Evolutionary conservation across 1,140 invertebrate species (phyloP), one percentile per base, ranked within the genome.

Genomic region (Palaemon carinicauda): DNA sequence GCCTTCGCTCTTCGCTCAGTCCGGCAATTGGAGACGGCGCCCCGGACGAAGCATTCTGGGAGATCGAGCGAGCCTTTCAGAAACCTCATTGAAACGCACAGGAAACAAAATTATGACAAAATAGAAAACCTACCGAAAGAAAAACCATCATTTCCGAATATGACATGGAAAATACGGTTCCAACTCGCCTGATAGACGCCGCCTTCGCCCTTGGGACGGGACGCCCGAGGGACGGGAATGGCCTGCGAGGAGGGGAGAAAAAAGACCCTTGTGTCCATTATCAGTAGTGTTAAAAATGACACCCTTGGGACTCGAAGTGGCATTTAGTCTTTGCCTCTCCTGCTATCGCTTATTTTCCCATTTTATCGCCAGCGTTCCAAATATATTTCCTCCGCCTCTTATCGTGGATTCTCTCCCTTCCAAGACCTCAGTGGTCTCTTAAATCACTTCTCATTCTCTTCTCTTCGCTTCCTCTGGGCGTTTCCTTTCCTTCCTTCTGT

Each of bases 271-370:
- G 65, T 83, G 75, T 33, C 87, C 87, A 88, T 88, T 88, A 88
- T 88, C 87, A 88, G 87, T 79, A 75, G 81, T 88, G 87, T 88
- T 88, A 88, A 88, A 88, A 88, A 88, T 88, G 87, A 88, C 87
- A 85, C 87, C 71, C 87, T 84, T 84, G 87, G 87, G 87, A 88
- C 31, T 84, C 79, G 79, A 84, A 84, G 87, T 74, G 87, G 87
- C 87, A 88, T 88, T 88, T 88, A 88, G 87, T 88, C 87, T 80
- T 85, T 88, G 87, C 77, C 74, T 88, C 77, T 65, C 82, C 56
- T 80, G 69, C 82, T 80, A 83, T 82, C 81, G 53, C 29, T 71
- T 84, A 71, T 78, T 84, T 65, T 54, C 69, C 74, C 82, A 84
- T 84, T 84, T 78, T 84, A 84, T 84, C 82, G 82, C 82, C 82